Conservation (phyloP, 2,888 invertebrate genomes). For the Plutella xylostella region DNA sequence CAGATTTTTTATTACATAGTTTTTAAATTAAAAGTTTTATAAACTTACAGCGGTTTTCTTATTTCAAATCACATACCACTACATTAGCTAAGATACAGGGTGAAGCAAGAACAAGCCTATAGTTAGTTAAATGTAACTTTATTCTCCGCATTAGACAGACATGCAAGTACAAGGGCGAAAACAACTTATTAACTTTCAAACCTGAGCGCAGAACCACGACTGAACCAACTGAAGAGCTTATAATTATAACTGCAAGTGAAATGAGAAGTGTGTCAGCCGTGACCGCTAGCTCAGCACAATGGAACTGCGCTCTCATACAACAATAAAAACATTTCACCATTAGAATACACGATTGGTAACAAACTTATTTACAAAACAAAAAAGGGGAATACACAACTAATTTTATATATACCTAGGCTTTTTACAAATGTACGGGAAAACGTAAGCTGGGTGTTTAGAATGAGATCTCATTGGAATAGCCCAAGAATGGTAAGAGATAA, state of each 20-base stretch:
- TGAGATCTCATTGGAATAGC: conserved; percentile 29
- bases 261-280: no score
- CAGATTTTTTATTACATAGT: background rate
- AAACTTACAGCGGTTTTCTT: conserved; percentile 8
- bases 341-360: conserved; percentile 48
- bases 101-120: conserved; percentile 11
- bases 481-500: conserved; percentile 32
- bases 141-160: conserved; percentile 62
- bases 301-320: conserved; percentile 1
- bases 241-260: no score
- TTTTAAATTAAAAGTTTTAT: conserved; percentile 4
- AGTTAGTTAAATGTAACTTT: conserved; percentile 49
- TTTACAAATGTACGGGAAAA: no score
- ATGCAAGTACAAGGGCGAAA: conserved; percentile 60
- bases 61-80: background rate
- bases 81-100: background rate
- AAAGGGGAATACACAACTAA: conserved; percentile 1
- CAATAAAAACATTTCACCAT: conserved; percentile 35
- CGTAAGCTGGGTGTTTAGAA: background rate
- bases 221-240: no score
- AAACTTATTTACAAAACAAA: conserved; percentile 36
- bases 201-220: conserved; percentile 21
- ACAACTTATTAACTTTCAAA: conserved; percentile 34
- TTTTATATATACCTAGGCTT: no score
- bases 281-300: no score